Evolutionary conservation across 2,888 invertebrate species (phyloP), one percentile per base, ranked within the genome.

Genomic region (Mylabris sibirica): DNA sequence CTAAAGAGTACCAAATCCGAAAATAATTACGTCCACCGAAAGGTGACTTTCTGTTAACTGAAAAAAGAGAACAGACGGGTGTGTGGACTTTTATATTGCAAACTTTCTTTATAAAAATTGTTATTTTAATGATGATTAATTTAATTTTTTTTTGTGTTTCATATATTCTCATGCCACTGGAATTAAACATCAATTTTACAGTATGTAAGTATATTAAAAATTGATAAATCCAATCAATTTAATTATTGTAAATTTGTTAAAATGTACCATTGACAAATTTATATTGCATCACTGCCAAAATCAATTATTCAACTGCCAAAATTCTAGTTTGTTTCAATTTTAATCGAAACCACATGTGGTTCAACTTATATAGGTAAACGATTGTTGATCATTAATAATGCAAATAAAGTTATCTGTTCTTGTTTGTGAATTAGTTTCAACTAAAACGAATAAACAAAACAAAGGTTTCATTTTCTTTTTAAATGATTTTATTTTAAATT

Each of bases 141-240:
- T 60, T 9, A 24, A n/a, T 9, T 34, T 34, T 6, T 61, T 34
- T 34, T 60, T 38, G 3, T 61, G 35, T 61, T 61, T 38, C 61
- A 61, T 61, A 9, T 38, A 11, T 11, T 24, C 53, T 3, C 12
- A 2, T 38, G 20, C 8, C 17, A 1, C 35, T 38, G 8, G 12
- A 22, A 35, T 11, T 61, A 38, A 17, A 22, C 8, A 2, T 4
- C 6, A 30, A 26, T n/a, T 22, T 63, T 35, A 24, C 8, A 69
- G 69, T 69, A 69, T 64, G 69, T 69, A 69, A 69, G 69, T 69
- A 69, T 66, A 14, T 30, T n/a, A 20, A 12, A 14, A 60, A 35
- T 34, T 44, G 6, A 12, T 60, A 17, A 24, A 60, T 38, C 30
- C 5, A 35, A 34, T 60, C 38, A 26, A 34, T 60, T 38, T 60